Evolutionary conservation across 2,113 vertebrate species (phyloP).

Genomic region (Galbula dea): DNA sequence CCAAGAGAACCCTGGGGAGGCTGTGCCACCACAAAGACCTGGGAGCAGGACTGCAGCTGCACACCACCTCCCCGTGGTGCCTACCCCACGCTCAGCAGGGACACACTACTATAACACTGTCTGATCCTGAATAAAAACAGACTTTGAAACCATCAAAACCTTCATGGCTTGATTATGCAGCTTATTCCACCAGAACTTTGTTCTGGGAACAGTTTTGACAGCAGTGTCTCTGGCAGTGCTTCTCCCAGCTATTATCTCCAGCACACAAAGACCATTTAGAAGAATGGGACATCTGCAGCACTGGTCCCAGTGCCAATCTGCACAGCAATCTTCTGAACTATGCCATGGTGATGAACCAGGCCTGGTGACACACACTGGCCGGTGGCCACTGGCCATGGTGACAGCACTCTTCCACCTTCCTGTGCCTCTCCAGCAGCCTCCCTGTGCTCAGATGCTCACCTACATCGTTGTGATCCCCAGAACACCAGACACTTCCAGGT

Average conservation of each 20-base stretch:
- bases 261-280: not conserved
- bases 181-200: not conserved
- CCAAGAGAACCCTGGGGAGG: not conserved
- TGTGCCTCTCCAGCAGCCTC: not conserved
- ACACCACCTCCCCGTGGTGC: rapidly evolving
- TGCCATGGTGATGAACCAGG: not conserved
- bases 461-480: rapidly evolving
- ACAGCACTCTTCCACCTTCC: not conserved
- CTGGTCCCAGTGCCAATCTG: not conserved
- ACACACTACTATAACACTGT: rapidly evolving
- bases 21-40: not conserved
- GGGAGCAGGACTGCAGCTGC: not conserved
- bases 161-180: not conserved
- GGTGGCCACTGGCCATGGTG: not conserved
- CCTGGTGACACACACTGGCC: not conserved
- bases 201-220: not conserved
- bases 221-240: not conserved
- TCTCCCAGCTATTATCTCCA: not conserved
- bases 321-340: not conserved
- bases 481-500: rapidly evolving
- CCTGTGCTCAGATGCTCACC: rapidly evolving
- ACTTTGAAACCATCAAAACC: not conserved
- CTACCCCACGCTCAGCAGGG: rapidly evolving
- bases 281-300: conserved; percentile 21
- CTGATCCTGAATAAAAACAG: not conserved